These are phyloP conservation scores for Drosophila lacteicornis DNA, from an alignment of 1,140 invertebrate species.

Conservation along the genomic window DNA sequence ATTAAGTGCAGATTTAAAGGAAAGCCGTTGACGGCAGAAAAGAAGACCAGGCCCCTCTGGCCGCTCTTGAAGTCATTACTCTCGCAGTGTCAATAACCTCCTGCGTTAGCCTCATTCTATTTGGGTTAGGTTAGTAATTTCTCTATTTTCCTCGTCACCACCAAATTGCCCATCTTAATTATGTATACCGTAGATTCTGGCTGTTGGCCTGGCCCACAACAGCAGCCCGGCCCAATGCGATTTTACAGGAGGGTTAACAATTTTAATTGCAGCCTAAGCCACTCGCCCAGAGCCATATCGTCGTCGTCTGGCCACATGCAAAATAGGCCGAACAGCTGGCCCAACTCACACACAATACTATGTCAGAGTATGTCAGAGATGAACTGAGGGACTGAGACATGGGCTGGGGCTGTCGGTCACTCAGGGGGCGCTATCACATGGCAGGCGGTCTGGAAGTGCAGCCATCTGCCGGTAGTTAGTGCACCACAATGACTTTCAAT, in stretches of 20 bases:
- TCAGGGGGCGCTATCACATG: constrained; percentile 15
- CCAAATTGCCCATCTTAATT: constrained; percentile 60
- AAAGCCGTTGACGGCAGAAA: constrained; percentile 23
- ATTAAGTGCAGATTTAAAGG: constrained; percentile 66
- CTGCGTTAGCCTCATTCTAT: constrained; percentile 49
- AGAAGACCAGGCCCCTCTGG: background rate
- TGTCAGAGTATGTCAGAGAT: constrained; percentile 7
- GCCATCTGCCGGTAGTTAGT: constrained; percentile 48
- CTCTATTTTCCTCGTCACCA: constrained; percentile 47
- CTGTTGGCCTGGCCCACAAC: constrained; percentile 3
- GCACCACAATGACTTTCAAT: constrained; percentile 51
- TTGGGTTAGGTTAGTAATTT: constrained; percentile 28
- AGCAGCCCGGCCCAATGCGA: constrained; percentile 53
- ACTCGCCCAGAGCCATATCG: constrained; percentile 16
- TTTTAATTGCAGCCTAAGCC: constrained; percentile 71
- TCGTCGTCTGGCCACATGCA: constrained; percentile 42
- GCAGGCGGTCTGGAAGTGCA: constrained; percentile 30
- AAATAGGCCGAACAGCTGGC: constrained; percentile 68
- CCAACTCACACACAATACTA: constrained; percentile 45
- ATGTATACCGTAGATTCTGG: constrained; percentile 57
- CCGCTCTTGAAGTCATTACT: constrained; percentile 29
- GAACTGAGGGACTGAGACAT: background rate
- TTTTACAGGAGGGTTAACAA: constrained; percentile 71
- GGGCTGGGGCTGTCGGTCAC: background rate
- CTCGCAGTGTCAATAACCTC: constrained; percentile 68